A percentile compares a stretch with the other conserved stretches of the same genome.
phyloP scores from a whole-genome alignment of 2,113 vertebrate species.

The Sterna hirundo region DNA sequence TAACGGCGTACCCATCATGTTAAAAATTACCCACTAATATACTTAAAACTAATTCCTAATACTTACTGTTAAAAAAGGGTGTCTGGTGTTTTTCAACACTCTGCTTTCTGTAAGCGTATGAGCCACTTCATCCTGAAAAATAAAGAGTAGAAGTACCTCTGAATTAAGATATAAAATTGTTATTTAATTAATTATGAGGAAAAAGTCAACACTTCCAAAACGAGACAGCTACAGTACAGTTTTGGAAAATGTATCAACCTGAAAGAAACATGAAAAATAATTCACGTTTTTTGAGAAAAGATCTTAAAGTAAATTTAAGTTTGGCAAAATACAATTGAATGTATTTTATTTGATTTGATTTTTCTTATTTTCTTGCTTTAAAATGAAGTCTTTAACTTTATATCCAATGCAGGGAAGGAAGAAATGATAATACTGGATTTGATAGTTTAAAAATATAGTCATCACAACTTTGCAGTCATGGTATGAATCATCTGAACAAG shows the following conservation, averaged over 20 bases:
- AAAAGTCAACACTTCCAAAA: not conserved
- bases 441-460: not conserved
- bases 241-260: not conserved
- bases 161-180: not conserved
- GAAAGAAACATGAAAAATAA: not conserved
- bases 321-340: not conserved
- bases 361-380: not conserved
- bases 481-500: not conserved
- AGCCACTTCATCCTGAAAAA: conserved; percentile 93
- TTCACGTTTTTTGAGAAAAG: not conserved
- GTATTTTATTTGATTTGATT: not conserved
- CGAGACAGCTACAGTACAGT: not conserved
- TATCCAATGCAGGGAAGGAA: not conserved
- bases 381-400: not conserved
- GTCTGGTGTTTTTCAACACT: conserved; percentile 96
- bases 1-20: not conserved
- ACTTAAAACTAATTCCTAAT: not conserved
- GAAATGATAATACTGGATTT: not conserved
- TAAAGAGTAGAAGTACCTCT: not conserved
- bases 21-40: not conserved
- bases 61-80: conserved; percentile 98
- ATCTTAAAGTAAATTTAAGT: not conserved
- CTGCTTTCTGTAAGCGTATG: conserved; percentile 97
- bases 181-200: not conserved
- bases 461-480: not conserved